Evolutionary conservation across 1,140 invertebrate genomes (phyloP).

Genomic region (Drosophila sturtevanti): DNA sequence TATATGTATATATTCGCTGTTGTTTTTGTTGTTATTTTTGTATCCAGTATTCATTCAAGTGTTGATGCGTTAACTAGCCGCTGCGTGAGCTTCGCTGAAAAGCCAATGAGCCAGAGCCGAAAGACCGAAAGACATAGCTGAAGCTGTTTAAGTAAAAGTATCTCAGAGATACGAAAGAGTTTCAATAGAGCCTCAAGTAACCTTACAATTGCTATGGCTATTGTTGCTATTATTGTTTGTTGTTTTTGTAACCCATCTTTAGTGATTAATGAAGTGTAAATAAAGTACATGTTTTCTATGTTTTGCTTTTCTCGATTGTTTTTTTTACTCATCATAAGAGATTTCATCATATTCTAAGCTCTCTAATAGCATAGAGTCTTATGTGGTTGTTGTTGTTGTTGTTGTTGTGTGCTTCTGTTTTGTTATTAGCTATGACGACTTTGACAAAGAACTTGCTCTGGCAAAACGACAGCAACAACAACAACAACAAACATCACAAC

Average conservation of each 20-base stretch:
- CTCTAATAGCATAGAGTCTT: slow-evolving; percentile 9
- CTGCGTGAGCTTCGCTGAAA: slow-evolving; percentile 77
- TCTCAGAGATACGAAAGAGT: slow-evolving; percentile 51
- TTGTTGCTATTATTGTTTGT: not conserved
- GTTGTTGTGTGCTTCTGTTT: slow-evolving; percentile 21
- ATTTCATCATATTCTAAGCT: slow-evolving; percentile 76
- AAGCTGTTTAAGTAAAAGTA: slow-evolving; percentile 68
- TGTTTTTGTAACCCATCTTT: slow-evolving; percentile 65
- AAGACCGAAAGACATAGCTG: slow-evolving; percentile 25
- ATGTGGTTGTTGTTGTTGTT: slow-evolving; percentile 5
- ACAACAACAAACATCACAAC: not conserved
- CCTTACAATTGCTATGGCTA: slow-evolving; percentile 39
- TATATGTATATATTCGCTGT: slow-evolving; percentile 21
- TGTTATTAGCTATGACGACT: slow-evolving; percentile 48
- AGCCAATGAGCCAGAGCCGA: slow-evolving; percentile 75
- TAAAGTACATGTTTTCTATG: slow-evolving; percentile 70
- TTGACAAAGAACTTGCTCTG: slow-evolving; percentile 73
- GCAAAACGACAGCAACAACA: not conserved
- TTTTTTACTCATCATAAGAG: slow-evolving; percentile 42
- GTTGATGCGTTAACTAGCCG: slow-evolving; percentile 77
- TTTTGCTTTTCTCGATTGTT: slow-evolving; percentile 19
- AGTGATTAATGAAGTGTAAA: slow-evolving; percentile 79
- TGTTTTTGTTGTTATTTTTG: slow-evolving; percentile 34
- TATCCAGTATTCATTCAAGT: slow-evolving; percentile 60
- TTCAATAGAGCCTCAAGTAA: slow-evolving; percentile 47